A percentile compares a stretch with the other conserved stretches of the same genome.
These are phyloP conservation scores for Protaetia brevitarsis DNA, from an alignment of 1,140 invertebrate species.

Conservation along the genomic window DNA sequence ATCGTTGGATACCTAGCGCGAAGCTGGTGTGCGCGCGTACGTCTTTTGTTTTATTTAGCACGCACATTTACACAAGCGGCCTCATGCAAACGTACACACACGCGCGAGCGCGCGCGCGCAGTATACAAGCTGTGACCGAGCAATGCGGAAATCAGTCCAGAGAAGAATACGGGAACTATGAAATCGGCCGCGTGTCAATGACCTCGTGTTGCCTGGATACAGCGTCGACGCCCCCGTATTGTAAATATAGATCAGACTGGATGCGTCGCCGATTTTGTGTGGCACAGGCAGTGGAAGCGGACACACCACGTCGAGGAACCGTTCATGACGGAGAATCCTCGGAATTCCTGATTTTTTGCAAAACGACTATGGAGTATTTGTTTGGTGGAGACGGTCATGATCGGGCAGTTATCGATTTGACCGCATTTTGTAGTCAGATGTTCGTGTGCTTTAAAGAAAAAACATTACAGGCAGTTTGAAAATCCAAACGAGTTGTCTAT, in stretches of 20 bases:
- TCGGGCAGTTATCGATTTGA: too few relatives aligned
- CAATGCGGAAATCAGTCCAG: conserved; percentile 29
- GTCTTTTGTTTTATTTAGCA: conserved; percentile 21
- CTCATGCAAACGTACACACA: neutral
- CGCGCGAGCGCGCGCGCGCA: neutral
- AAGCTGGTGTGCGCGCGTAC: neutral
- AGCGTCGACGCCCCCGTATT: conserved; percentile 28
- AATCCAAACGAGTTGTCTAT: too few relatives aligned
- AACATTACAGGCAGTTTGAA: too few relatives aligned
- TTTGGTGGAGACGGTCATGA: too few relatives aligned
- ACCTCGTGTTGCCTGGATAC: conserved; percentile 33
- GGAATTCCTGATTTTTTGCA: too few relatives aligned
- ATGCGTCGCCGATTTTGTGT: conserved; percentile 6
- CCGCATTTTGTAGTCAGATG: too few relatives aligned
- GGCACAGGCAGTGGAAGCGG: neutral
- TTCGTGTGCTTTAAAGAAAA: too few relatives aligned
- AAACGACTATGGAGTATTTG: too few relatives aligned
- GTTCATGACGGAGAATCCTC: too few relatives aligned
- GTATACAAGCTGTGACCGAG: conserved; percentile 8
- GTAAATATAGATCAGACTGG: conserved; percentile 28
- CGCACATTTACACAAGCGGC: conserved; percentile 8
- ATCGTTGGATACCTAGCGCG: too few relatives aligned
- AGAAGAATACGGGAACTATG: conserved; percentile 21
- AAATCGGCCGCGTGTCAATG: conserved; percentile 27
- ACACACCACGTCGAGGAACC: neutral